phyloP scores from a whole-genome alignment of 2,797 vertebrate species.

The Periparus ater region DNA sequence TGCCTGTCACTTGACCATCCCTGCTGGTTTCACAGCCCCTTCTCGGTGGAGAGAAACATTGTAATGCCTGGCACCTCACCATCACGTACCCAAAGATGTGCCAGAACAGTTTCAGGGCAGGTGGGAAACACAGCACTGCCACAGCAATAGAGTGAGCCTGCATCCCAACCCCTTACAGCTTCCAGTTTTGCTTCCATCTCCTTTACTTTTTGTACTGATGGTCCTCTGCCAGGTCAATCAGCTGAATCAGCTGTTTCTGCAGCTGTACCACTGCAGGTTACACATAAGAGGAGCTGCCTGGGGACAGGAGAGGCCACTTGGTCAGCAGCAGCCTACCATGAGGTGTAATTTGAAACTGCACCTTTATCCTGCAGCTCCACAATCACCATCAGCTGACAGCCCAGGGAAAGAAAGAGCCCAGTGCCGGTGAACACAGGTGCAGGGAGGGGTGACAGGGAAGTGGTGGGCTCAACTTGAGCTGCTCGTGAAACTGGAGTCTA shows the following conservation, averaged over 20 bases:
- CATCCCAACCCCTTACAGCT: neutral
- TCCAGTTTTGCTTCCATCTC: neutral
- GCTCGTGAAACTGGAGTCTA: neutral
- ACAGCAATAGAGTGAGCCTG: neutral
- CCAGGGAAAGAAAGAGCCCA: neutral
- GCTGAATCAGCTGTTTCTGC: neutral
- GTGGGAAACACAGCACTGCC: neutral
- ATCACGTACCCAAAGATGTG: neutral
- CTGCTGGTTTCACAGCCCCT: neutral
- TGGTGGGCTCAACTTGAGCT: neutral
- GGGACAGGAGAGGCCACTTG: neutral
- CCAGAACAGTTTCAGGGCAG: neutral
- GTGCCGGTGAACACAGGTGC: neutral
- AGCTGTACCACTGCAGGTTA: neutral
- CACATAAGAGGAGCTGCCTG: neutral
- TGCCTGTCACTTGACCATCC: neutral
- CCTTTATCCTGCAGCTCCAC: neutral
- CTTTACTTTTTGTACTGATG: neutral
- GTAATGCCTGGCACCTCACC: rapidly evolving
- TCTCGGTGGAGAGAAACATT: neutral
- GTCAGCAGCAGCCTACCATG: neutral
- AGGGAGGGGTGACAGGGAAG: neutral
- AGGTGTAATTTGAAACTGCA: neutral
- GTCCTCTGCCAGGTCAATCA: neutral
- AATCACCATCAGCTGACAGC: neutral